Base-by-base conservation (phyloP, 2,888 invertebrate genomes). In the Metellina segmentata region DNA sequence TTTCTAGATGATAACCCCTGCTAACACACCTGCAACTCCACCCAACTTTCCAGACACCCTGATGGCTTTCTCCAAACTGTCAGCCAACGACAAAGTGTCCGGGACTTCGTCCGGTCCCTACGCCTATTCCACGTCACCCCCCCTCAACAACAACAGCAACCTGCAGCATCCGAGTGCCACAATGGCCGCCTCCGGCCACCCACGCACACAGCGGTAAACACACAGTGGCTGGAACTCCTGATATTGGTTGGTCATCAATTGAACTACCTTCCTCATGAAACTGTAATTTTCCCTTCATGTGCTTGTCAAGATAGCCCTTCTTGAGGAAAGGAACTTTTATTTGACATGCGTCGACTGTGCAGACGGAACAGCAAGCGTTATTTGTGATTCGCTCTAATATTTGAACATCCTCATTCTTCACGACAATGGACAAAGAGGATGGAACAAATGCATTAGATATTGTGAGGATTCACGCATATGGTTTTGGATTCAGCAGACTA, bases 1-100 rank as follows among this genome's bases (percentile, higher is more conserved):
- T 19, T 85, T 78, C 78, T 96, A 98, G 97, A 95, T 97, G 95
- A 98, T 98, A 96, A 98, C 98, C 83, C 98, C 98, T 34, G 98
- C 98, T 94, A 98, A 98, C 95, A 98, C 98, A 90, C 98, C 98
- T 85, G 98, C 98, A 83, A 98, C 98, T 81, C 98, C 98, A 79
- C 98, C 98, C 61, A 98, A 98, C 95, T 98, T 98, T 95, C 98
- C 98, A 6, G 98, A 98, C 94, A 97, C 98, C 51, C 95, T 98
- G 93, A 96, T 97, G 93, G 98, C 98, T 86, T 97, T 98, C 95
- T 97, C 98, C 13, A 97, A 98, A 94, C 96, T 98, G 96, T 97
- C 98, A 49, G 97, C 98, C 86, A 96, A 96, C 2, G 93, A 93
- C 11, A 93, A 92, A 86, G 85, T 92, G 61, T 51, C 90, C 16